Evolutionary conservation across 2,888 invertebrate genomes (phyloP), one percentile per base, ranked within the genome.

Genomic region (Stenodema calcarata): DNA sequence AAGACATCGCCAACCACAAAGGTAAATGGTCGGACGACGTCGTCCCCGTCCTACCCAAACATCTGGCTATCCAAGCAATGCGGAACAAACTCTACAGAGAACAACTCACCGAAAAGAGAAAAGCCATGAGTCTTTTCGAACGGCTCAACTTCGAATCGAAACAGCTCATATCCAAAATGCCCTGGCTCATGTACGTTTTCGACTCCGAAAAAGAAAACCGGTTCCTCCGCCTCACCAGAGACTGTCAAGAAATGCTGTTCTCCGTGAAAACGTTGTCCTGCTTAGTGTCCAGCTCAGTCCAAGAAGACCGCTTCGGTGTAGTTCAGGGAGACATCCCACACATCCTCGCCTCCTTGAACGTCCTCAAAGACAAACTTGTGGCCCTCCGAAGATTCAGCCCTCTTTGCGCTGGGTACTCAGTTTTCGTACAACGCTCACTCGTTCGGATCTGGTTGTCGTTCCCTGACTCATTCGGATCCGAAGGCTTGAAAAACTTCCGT

Each of bases 341-440:
- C 0, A 84, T 84, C 50, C 16, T 84, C 12, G 27, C 50, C 0
- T n/a, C 73, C 42, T 44, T 84, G 44, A 28, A 14, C 42, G 14
- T 75, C 44, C 75, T 84, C 4, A 84, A 75, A 75, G 44, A 70
- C 84, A 73, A 54, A 28, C 47, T 84, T 28, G 16, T 28, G 42
- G 3, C 47, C 14, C 41, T 84, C 7, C 44, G 84, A 16, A 42
- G 44, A 42, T n/a, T 75, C 12, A 84, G 73, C 47, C 44, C 73
- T 9, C 50, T n/a, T 0, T 84, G 84, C 47, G 27, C 35, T n/a
- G 73, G 28, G 41, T 84, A 84, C 73, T 12, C 23, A 0, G 73
- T 84, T 16, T 73, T n/a, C 84, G 84, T 84, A 0, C 84, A 73
- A 7, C 84, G 84, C 11, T 84, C 84, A 14, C 44, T 84, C n/a